A percentile compares a stretch with the other conserved stretches of the same genome.
Evolutionary conservation across 2,888 invertebrate species (phyloP).

Genomic region (Clistopyga incitator): DNA sequence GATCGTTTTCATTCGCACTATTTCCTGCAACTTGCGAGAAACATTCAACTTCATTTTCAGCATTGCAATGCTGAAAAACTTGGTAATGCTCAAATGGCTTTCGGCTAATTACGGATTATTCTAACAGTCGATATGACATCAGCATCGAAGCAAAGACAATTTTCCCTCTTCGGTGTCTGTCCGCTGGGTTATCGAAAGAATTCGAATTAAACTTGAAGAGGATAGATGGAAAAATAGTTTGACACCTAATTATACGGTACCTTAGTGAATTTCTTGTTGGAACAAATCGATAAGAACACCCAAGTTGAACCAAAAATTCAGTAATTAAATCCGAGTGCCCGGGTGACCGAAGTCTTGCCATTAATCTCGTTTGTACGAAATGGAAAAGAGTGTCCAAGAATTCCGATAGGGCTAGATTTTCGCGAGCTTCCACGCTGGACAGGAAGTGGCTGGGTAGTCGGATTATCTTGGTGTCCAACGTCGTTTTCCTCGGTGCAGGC

Average conservation of each 20-base stretch:
- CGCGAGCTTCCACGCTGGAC: slow-evolving; percentile 19
- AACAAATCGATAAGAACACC: slow-evolving; percentile 11
- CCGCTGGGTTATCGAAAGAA: background rate
- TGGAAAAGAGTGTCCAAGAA: slow-evolving; percentile 22
- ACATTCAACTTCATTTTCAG: background rate
- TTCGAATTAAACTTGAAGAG: background rate
- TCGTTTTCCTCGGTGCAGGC: slow-evolving; percentile 7
- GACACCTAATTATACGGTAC: background rate
- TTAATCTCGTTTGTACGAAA: slow-evolving; percentile 37
- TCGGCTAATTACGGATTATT: background rate
- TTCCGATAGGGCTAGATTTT: slow-evolving; percentile 29
- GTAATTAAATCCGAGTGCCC: slow-evolving; percentile 47
- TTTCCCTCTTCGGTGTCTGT: background rate
- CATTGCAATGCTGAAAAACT: background rate
- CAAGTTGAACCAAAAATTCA: background rate
- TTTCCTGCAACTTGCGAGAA: background rate
- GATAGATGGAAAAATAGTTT: background rate
- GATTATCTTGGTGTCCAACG: background rate
- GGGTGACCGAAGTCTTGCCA: slow-evolving; percentile 12
- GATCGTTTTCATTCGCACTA: background rate
- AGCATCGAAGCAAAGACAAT: background rate
- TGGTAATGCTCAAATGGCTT: background rate
- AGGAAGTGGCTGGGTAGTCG: slow-evolving; percentile 1
- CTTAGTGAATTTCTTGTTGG: background rate
- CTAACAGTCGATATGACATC: background rate